Base-by-base conservation (phyloP, 1,140 invertebrate genomes). In the Arctopsyche grandis region DNA sequence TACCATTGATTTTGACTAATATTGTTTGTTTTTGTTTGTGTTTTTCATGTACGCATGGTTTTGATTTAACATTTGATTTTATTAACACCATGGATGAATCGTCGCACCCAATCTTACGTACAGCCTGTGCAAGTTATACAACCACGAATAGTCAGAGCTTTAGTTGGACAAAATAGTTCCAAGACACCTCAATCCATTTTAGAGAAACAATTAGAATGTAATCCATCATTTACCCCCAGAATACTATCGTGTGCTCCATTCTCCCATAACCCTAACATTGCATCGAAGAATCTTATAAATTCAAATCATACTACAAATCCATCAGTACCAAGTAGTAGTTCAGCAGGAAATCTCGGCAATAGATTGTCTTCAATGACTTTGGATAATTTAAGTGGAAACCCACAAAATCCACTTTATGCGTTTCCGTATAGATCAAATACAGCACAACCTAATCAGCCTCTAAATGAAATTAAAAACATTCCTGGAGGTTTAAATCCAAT, bases 121-220 rank as follows among this genome's bases (percentile, higher is more conserved):
- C 16, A 88, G 87, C 88, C 87, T 24, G 84, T 88, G 63, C 87
- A 89, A 85, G 86, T 87, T 26, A 89, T 89, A 77, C 88, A 88
- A 81, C 88, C 88, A 22, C 84, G 88, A 83, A 84, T 89, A 21
- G 83, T 88, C 22, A 84, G 87, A 79, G 86, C 85, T 58, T 70
- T 82, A 26, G 74, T 58, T 48, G 85, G 85, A 79, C 84, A 85
- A 83, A 88, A 86, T 83, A 83, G 82, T 9, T 71, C 83, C 0
- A 88, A 87, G 84, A 85, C 86, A 21, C 85, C 88, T 12, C 85
- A 87, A 76, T 83, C 84, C 21, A 70, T 69, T 22, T 84, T 89
- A 73, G 87, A 88, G 84, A 88, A 87, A 70, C 87, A 89, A 83
- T 79, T 88, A 79, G 85, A 84, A 43, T 88, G 87, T 16, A 88